Percentiles rank a stretch among this genome's conserved stretches.
phyloP scores from a whole-genome alignment of 1,140 invertebrate genomes.

The Tetragonula clypearis region DNA sequence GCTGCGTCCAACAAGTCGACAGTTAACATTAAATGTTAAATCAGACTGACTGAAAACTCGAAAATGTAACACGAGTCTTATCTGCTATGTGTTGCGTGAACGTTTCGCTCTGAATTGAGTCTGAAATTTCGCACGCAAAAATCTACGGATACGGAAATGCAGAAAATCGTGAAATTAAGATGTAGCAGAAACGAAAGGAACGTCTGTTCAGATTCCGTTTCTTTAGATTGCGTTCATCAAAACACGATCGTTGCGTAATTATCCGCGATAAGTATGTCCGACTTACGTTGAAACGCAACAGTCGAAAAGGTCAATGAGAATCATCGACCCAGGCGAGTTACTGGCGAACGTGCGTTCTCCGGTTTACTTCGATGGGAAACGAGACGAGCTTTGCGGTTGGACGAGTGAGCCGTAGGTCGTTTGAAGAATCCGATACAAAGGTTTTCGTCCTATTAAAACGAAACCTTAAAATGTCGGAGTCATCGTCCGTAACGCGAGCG shows the following conservation, averaged over 20 bases:
- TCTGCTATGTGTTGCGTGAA: no score
- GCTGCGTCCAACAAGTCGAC: no score
- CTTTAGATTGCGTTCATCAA: not conserved
- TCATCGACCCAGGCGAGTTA: not conserved
- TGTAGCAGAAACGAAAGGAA: not conserved
- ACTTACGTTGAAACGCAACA: not conserved
- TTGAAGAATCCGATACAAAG: slow-evolving; percentile 8
- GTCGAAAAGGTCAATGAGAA: slow-evolving; percentile 4
- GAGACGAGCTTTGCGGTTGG: not conserved
- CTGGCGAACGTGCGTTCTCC: not conserved
- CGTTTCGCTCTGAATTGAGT: no score
- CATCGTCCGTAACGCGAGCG: slow-evolving; percentile 16
- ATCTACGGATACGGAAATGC: not conserved
- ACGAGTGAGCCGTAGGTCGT: not conserved
- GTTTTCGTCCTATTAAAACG: slow-evolving; percentile 36
- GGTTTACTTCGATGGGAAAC: not conserved
- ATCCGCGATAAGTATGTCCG: not conserved
- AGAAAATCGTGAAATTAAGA: not conserved
- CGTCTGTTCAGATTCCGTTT: not conserved
- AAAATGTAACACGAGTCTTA: no score
- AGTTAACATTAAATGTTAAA: no score
- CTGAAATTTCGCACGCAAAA: not conserved
- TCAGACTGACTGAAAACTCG: no score
- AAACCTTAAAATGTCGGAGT: slow-evolving; percentile 40
- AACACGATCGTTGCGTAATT: not conserved